Base-by-base conservation (phyloP, 2,797 vertebrate species). In the Enteromius unitaeniatus region DNA sequence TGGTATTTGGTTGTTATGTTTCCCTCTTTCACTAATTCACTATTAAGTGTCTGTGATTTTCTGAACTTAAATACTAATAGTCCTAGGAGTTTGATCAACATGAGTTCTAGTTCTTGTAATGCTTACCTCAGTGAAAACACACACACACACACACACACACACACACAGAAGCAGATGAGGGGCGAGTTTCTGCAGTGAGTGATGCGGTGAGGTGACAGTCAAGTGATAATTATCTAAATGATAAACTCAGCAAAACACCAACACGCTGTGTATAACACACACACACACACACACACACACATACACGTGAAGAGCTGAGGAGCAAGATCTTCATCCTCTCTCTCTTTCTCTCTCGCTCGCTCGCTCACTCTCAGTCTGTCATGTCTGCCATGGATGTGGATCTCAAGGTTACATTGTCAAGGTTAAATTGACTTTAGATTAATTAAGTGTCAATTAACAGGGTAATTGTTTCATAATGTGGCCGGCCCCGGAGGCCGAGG, bases 361-460 rank as follows among this genome's bases (percentile, higher is more conserved):
- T 82, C 82, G 89, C 79, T 55, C 82, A 89, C 85, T 90, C 87
- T 79, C 26, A 79, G 83, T 73, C 85, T 82, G 69, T 67, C 86
- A 65, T 64, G 34, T 75, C 53, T 84, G 64, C 75, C 21, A 34
- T 82, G 42, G 64, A 84, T 65, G 51, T 85, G 64, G 77, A 84
- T 92, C 91, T 94, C 91, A 94, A 95, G 93, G 93, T 93, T 87
- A 92, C 55, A 7, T 88, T 85, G 88, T 87, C 93, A 95, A 94
- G 93, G 94, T 93, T 92, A 94, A 94, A 94, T 94, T 95, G 94
- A 94, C 94, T 94, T 94, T 94, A 93, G 92, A 93, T 93, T 93
- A 95, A 95, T 95, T 94, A 95, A 93, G 92, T 94, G 93, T 95
- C 95, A 94, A 94, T 95, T 95, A 94, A 89, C 86, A 82, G 81